Percentiles rank a stretch among this genome's conserved stretches.
Evolutionary conservation across 2,113 vertebrate species (phyloP).

Genomic region (Scopus umbretta): DNA sequence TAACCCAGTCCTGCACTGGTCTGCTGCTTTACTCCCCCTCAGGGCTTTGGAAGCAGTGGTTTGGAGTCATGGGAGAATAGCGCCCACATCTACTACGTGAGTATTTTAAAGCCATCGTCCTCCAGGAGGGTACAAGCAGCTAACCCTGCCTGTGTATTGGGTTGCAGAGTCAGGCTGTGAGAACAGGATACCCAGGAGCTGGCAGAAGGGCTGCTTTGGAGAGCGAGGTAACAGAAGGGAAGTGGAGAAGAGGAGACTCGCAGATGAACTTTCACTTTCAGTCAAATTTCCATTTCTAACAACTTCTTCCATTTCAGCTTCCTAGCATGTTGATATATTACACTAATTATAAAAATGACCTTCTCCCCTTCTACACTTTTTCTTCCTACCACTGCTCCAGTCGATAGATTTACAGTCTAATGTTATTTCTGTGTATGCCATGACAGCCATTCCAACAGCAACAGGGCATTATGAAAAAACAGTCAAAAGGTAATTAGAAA

Average conservation of each 20-base stretch:
- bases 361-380: background rate
- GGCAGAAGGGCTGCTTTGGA: background rate
- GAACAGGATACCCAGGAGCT: background rate
- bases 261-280: constrained; percentile 46
- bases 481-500: constrained; percentile 53
- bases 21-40: background rate
- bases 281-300: constrained; percentile 55
- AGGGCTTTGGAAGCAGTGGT: background rate
- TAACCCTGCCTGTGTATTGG: background rate
- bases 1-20: background rate
- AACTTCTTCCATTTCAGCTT: constrained; percentile 40
- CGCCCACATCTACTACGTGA: background rate
- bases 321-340: constrained; percentile 25
- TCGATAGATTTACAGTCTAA: background rate
- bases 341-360: constrained; percentile 36
- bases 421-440: constrained; percentile 15
- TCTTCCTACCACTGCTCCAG: background rate
- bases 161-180: background rate
- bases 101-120: constrained; percentile 41
- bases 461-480: background rate
- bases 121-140: background rate
- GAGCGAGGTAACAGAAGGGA: background rate
- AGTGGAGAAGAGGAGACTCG: background rate
- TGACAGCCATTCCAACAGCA: constrained; percentile 33
- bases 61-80: constrained; percentile 26